A percentile compares a stretch with the other conserved stretches of the same genome.
Conservation (phyloP, 2,888 invertebrate genomes). For the Cheilosia variabilis region DNA sequence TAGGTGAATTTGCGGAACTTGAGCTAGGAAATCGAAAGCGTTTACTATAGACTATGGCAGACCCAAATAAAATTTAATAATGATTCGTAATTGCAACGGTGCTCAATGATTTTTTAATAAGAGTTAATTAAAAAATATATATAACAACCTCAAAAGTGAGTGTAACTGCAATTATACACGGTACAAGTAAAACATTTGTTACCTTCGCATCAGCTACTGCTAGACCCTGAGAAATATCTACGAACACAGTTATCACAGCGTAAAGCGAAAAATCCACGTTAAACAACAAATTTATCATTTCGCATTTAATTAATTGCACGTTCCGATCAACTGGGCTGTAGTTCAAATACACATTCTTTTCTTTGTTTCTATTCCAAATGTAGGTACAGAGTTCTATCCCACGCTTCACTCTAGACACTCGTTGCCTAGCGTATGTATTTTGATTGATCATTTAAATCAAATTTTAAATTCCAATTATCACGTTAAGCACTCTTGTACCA, state of each 20-base stretch:
- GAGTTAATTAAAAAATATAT: background rate
- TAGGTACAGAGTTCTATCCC: background rate
- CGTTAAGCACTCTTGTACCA: background rate
- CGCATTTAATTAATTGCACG: slow-evolving; percentile 41
- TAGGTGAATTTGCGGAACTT: too few species aligned
- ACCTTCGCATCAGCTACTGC: slow-evolving; percentile 27
- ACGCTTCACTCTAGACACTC: slow-evolving; percentile 25
- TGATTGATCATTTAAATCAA: background rate
- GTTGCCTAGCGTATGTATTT: background rate
- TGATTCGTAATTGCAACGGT: background rate
- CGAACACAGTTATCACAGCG: slow-evolving; percentile 28
- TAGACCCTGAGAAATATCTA: slow-evolving; percentile 40
- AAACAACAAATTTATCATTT: slow-evolving; percentile 34
- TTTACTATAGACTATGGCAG: too few species aligned
- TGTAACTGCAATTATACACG: slow-evolving; percentile 9
- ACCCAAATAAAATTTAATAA: too few species aligned
- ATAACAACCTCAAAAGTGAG: slow-evolving; percentile 5
- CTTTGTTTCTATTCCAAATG: slow-evolving; percentile 12
- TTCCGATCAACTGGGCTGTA: slow-evolving; percentile 29
- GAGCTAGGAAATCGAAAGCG: too few species aligned
- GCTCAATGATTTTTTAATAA: slow-evolving; percentile 2
- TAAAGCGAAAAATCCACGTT: slow-evolving; percentile 7
- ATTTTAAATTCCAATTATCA: slow-evolving; percentile 20
- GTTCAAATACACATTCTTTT: slow-evolving; percentile 10
- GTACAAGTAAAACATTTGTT: slow-evolving; percentile 6